phyloP scores from a whole-genome alignment of 1,140 invertebrate genomes.

The Rhyacophila brunnea region DNA sequence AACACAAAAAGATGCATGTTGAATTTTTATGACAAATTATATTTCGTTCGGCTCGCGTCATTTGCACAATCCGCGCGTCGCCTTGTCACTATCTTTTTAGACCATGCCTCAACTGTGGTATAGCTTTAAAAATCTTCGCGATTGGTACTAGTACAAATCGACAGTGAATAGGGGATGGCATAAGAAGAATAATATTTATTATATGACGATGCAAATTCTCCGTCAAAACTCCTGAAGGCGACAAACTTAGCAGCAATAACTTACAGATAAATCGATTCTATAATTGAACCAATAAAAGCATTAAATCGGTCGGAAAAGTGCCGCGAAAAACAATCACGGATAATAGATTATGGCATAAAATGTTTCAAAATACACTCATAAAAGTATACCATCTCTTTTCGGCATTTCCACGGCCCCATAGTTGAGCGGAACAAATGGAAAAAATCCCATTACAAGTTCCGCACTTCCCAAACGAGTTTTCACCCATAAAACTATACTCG shows the following conservation, averaged over 20 bases:
- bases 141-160: too few relatives aligned
- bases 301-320: conserved; percentile 20
- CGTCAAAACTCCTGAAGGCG: too few relatives aligned
- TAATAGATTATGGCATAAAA: conserved; percentile 30
- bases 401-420: conserved; percentile 4
- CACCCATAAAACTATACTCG: conserved; percentile 29
- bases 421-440: conserved; percentile 22
- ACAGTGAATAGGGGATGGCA: too few relatives aligned
- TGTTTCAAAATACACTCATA: conserved; percentile 26
- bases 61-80: too few relatives aligned
- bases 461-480: conserved; percentile 32
- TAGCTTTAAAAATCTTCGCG: too few relatives aligned
- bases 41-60: too few relatives aligned
- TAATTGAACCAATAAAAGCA: conserved; percentile 22
- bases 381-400: conserved; percentile 13
- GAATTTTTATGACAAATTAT: too few relatives aligned
- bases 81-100: too few relatives aligned
- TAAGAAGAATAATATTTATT: too few relatives aligned
- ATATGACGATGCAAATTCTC: too few relatives aligned
- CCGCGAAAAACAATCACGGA: conserved; percentile 29
- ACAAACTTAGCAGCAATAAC: conserved; percentile 5
- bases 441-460: conserved; percentile 37
- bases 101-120: too few relatives aligned
- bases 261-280: conserved; percentile 9
- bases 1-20: too few relatives aligned